These are phyloP conservation scores for Sinhomidia bicolor DNA, from an alignment of 2,888 invertebrate species.

Conservation along the genomic window DNA sequence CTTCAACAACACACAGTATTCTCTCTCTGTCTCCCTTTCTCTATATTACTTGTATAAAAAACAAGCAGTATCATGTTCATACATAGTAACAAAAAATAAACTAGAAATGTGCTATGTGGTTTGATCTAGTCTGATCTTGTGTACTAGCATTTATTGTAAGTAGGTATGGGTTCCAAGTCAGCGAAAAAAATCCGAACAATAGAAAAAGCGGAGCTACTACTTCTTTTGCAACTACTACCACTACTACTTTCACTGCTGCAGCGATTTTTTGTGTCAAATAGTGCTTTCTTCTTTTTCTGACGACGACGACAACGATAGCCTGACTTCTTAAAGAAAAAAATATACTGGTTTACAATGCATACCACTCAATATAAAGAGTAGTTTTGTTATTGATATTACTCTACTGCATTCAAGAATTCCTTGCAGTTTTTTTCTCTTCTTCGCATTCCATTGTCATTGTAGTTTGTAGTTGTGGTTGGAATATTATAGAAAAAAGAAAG, in stretches of 20 bases:
- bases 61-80: not conserved
- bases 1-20: constrained; percentile 63
- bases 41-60: too few relatives aligned
- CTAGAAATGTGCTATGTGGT: constrained; percentile 37
- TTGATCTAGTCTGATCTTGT: constrained; percentile 32
- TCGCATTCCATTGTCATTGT: constrained; percentile 22
- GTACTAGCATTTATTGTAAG: not conserved
- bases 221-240: too few relatives aligned
- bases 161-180: not conserved
- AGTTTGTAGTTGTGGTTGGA: constrained; percentile 27
- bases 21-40: constrained; percentile 13
- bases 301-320: too few relatives aligned
- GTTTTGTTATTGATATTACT: not conserved
- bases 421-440: constrained; percentile 2
- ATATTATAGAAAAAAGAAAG: not conserved
- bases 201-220: not conserved
- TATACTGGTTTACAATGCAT: too few relatives aligned
- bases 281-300: constrained; percentile 11
- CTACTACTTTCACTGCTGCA: not conserved
- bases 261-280: constrained; percentile 37
- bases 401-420: constrained; percentile 31
- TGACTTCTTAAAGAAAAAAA: too few relatives aligned
- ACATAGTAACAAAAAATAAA: too few relatives aligned
- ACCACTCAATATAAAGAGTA: not conserved
- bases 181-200: constrained; percentile 6